Base-by-base conservation (phyloP, 2,888 invertebrate species). In the Nomada goodeniana region DNA sequence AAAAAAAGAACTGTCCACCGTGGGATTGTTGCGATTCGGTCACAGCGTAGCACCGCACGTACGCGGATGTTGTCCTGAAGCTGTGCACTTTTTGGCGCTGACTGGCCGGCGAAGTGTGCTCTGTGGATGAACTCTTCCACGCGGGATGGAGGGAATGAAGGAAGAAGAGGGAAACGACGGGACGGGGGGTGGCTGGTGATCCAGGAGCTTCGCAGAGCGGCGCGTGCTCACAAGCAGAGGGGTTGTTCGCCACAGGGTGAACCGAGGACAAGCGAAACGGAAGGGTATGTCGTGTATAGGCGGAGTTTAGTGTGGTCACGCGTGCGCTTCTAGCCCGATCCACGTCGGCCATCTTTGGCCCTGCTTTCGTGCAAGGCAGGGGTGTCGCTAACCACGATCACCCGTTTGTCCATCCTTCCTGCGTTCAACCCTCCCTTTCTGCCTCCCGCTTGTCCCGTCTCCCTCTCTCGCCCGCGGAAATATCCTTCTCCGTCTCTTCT, bases 301-400 rank as follows among this genome's bases (percentile, higher is more conserved):
- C 84, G 85, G 85, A 68, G 83, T 68, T 36, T 80, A 60, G 81
- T 76, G 75, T 80, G 83, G 78, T 80, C 74, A 88, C 92, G 92
- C 92, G 82, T 90, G 92, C 92, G 92, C 89, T 64, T 77, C 76
- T 75, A 73, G 73, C 83, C 67, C 42, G 71, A 79, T 67, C 70
- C 80, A 15, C 60, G 89, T 88, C 92, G 91, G 92, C 92, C 92
- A 92, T 92, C 92, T 92, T 92, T 87, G 82, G 85, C 87, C 83
- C 87, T 86, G 87, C 89, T 79, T 80, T 88, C 86, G 84, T 83
- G 88, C 87, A 76, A 87, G 86, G 88, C 87, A 88, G 89, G 90
- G 89, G 89, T 91, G 88, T 84, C 91, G 87, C 90, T 90, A 90
- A 89, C 91, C 91, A 89, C 92, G 91, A 90, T 91, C 92, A 91